A percentile compares a stretch with the other conserved stretches of the same genome.
phyloP scores from a whole-genome alignment of 2,797 vertebrate species.

The Hyperoplus lanceolatus region DNA sequence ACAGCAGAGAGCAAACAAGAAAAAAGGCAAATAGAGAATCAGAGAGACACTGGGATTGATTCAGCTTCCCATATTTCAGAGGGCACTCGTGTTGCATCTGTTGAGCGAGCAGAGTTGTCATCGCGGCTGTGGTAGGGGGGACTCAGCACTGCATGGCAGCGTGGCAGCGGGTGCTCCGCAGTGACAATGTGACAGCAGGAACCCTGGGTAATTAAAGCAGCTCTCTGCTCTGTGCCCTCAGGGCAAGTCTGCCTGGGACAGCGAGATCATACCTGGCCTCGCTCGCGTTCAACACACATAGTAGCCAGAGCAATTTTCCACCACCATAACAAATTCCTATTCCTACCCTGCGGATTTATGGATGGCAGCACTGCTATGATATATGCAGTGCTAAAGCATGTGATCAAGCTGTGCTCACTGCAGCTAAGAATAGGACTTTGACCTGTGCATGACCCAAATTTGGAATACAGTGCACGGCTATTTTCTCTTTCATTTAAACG shows the following conservation, averaged over 20 bases:
- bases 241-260: conserved; percentile 69
- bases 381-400: conserved; percentile 24
- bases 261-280: conserved; percentile 71
- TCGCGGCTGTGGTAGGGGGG: conserved; percentile 43
- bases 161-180: conserved; percentile 62
- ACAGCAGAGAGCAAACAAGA: conserved; percentile 65
- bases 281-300: conserved; percentile 57
- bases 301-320: conserved; percentile 54
- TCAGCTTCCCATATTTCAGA: conserved; percentile 69
- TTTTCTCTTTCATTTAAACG: conserved; percentile 26
- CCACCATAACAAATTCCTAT: conserved; percentile 48
- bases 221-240: conserved; percentile 74
- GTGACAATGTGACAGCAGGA: conserved; percentile 81
- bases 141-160: conserved; percentile 51
- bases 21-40: conserved; percentile 60
- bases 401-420: conserved; percentile 26
- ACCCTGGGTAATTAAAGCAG: conserved; percentile 86
- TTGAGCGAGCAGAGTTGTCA: conserved; percentile 73
- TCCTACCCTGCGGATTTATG: conserved; percentile 27
- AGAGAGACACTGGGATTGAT: conserved; percentile 69
- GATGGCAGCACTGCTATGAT: conserved; percentile 35
- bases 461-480: conserved; percentile 9
- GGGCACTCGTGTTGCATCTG: conserved; percentile 64
- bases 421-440: conserved; percentile 42
- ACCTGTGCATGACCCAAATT: conserved; percentile 57